phyloP scores from a whole-genome alignment of 2,888 invertebrate genomes.

The Cylloceria caligata region DNA sequence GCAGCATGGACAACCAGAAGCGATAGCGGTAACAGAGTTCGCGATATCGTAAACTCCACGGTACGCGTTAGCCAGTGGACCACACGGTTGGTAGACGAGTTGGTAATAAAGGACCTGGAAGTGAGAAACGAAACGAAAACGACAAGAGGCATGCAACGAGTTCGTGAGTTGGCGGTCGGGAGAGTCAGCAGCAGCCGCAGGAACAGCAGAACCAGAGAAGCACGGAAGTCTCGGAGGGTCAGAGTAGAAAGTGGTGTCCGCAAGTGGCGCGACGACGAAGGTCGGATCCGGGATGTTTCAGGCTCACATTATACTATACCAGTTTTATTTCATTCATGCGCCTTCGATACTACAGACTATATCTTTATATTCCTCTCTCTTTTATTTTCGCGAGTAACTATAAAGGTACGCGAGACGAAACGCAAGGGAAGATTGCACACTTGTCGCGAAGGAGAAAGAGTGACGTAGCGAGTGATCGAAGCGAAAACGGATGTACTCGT shows the following conservation, averaged over 20 bases:
- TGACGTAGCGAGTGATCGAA: constrained; percentile 33
- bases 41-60: not conserved
- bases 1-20: no score
- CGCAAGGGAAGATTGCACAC: constrained; percentile 21
- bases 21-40: no score
- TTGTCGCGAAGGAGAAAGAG: constrained; percentile 42
- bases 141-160: constrained; percentile 74
- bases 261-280: constrained; percentile 81
- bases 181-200: constrained; percentile 65
- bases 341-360: constrained; percentile 43
- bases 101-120: not conserved
- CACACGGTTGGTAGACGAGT: not conserved
- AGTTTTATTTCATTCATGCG: constrained; percentile 81
- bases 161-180: constrained; percentile 66
- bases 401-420: not conserved
- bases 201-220: constrained; percentile 39
- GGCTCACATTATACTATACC: constrained; percentile 70
- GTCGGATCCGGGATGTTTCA: constrained; percentile 83
- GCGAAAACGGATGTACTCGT: constrained; percentile 47
- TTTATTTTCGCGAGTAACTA: constrained; percentile 39
- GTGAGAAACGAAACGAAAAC: constrained; percentile 80
- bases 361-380: constrained; percentile 40
- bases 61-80: not conserved
- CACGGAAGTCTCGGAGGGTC: constrained; percentile 75
- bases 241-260: constrained; percentile 83